These are phyloP conservation scores for Dromococcyx pavoninus DNA, from an alignment of 2,797 vertebrate species.

Conservation along the genomic window DNA sequence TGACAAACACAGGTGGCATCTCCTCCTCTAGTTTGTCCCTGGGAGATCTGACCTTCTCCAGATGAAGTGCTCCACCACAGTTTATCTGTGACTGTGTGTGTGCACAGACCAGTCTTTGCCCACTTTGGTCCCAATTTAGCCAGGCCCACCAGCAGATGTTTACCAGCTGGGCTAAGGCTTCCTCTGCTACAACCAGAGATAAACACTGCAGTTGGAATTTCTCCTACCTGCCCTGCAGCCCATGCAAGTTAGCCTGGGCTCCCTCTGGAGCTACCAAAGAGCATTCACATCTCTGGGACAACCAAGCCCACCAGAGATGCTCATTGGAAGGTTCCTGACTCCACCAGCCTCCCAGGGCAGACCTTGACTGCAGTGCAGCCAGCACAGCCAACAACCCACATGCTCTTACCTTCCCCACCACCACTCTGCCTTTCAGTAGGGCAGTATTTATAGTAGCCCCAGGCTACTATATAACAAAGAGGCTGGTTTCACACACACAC, in stretches of 20 bases:
- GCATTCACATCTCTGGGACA: neutral
- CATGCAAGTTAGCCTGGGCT: neutral
- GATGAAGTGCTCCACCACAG: neutral
- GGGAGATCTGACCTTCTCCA: neutral
- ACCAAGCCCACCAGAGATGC: neutral
- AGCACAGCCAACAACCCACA: neutral
- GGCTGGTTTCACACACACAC: neutral
- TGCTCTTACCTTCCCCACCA: neutral
- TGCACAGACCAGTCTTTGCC: neutral
- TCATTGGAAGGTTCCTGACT: neutral
- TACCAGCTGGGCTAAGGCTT: neutral
- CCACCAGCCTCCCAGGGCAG: neutral
- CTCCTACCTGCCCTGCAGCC: neutral
- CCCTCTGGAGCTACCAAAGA: neutral
- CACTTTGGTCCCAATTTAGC: neutral
- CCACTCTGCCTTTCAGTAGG: neutral
- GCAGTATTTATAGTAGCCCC: neutral
- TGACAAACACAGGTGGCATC: too few species aligned
- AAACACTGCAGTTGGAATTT: too few species aligned
- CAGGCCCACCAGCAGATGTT: neutral
- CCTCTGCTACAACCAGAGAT: neutral
- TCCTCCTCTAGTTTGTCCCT: too few species aligned
- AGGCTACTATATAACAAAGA: neutral
- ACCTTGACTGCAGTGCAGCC: neutral
- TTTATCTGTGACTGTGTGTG: accelerated